Percentiles rank a stretch among this genome's conserved stretches.
These are phyloP conservation scores for Sylvia borin DNA, from an alignment of 2,797 vertebrate species.

Conservation along the genomic window DNA sequence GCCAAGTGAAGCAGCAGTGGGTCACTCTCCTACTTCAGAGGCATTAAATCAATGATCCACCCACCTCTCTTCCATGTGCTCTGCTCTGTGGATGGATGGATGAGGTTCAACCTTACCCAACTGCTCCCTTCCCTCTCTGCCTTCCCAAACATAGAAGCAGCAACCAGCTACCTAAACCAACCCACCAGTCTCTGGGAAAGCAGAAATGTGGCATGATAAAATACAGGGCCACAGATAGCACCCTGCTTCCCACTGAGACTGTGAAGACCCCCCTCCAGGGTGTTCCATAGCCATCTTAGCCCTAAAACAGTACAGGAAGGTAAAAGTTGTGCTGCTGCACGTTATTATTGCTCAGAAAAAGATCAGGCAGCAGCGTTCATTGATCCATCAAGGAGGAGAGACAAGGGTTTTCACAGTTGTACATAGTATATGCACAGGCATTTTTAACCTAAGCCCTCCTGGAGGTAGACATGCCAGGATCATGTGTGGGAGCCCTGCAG, in stretches of 20 bases:
- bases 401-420: neutral
- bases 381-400: neutral
- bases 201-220: neutral
- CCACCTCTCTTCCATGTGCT: neutral
- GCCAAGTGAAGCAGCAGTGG: neutral
- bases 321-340: neutral
- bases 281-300: neutral
- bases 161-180: neutral
- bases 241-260: neutral
- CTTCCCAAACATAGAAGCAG: neutral
- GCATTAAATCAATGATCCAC: neutral
- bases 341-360: slow-evolving; percentile 39
- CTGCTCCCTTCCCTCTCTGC: neutral
- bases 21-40: neutral
- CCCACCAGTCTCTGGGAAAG: neutral
- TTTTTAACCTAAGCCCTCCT: neutral
- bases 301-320: neutral
- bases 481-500: fast-evolving
- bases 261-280: neutral
- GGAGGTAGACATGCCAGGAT: neutral
- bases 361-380: neutral
- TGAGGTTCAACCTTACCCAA: neutral
- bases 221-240: neutral
- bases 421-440: neutral
- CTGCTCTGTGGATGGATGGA: neutral